Evolutionary conservation across 2,888 invertebrate species (phyloP).

Genomic region (Brachyptera risi): DNA sequence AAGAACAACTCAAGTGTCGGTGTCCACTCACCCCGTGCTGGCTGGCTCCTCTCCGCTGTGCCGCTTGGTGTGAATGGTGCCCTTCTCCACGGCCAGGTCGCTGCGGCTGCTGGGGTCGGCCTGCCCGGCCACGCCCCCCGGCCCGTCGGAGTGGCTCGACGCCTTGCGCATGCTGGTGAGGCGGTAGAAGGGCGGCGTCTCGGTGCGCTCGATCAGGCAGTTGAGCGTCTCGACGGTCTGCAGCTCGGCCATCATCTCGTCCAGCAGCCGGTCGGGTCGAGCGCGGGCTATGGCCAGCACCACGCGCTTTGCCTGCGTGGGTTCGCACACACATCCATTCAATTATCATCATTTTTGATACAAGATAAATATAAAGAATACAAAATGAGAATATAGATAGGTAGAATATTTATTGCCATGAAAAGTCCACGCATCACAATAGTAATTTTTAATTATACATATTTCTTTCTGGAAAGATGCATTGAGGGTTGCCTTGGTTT

Average conservation of each 20-base stretch:
- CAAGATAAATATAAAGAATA: no score
- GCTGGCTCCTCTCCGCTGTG: conserved; percentile 87
- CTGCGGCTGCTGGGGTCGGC: conserved; percentile 41
- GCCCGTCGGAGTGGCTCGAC: conserved; percentile 69
- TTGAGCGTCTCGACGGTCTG: conserved; percentile 96
- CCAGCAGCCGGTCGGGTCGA: conserved; percentile 85
- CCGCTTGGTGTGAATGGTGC: conserved; percentile 93
- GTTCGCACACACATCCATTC: no score
- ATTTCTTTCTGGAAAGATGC: no score
- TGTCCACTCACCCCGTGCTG: conserved; percentile 58
- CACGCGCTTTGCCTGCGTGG: conserved; percentile 83
- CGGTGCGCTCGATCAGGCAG: conserved; percentile 92
- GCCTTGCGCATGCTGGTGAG: conserved; percentile 89
- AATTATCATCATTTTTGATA: no score
- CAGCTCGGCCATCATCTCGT: conserved; percentile 96
- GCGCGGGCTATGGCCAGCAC: conserved; percentile 89
- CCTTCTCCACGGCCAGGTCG: conserved; percentile 78
- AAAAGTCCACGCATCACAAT: no score
- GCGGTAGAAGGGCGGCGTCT: conserved; percentile 97
- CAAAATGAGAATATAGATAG: no score
- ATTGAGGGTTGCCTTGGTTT: no score
- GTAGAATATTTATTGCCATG: no score
- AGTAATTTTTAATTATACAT: no score
- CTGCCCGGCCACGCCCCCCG: conserved; percentile 50
- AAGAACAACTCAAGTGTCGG: no score